A percentile compares a stretch with the other conserved stretches of the same genome.
Conservation (phyloP, 2,888 invertebrate genomes). For the Galerucella calmariensis region DNA sequence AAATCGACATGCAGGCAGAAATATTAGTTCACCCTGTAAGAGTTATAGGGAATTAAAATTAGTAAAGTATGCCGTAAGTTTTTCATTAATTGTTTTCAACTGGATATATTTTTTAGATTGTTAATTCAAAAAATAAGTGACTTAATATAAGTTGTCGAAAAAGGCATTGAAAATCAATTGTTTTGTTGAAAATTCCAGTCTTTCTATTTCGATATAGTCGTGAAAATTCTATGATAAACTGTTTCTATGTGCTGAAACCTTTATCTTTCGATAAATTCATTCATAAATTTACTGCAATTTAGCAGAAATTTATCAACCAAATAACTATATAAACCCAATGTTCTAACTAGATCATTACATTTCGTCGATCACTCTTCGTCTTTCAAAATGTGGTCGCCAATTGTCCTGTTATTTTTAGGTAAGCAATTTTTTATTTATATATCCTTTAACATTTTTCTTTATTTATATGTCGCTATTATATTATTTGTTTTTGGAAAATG, state of each 20-base stretch:
- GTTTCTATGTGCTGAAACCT: background rate
- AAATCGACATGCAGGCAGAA: no score
- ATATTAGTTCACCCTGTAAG: no score
- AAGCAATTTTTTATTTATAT: slow-evolving; percentile 48
- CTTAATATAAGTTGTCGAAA: background rate
- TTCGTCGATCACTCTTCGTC: slow-evolving; percentile 45
- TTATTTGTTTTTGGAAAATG: background rate
- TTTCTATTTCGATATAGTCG: background rate
- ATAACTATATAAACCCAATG: slow-evolving; percentile 7
- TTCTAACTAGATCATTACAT: slow-evolving; percentile 40
- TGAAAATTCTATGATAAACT: background rate
- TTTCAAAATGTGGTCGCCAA: slow-evolving; percentile 61
- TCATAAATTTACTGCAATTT: slow-evolving; percentile 20
- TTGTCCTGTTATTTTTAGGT: slow-evolving; percentile 60
- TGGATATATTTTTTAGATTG: no score
- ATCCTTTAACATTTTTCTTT: background rate
- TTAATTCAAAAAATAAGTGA: no score
- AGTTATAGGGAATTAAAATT: no score
- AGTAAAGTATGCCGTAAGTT: no score
- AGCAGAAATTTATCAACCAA: slow-evolving; percentile 4
- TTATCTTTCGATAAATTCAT: background rate
- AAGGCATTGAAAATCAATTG: background rate
- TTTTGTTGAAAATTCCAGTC: background rate
- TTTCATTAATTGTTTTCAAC: no score
- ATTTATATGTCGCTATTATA: slow-evolving; percentile 9